Evolutionary conservation across 2,113 vertebrate species (phyloP).

Genomic region (Paralichthys olivaceus): DNA sequence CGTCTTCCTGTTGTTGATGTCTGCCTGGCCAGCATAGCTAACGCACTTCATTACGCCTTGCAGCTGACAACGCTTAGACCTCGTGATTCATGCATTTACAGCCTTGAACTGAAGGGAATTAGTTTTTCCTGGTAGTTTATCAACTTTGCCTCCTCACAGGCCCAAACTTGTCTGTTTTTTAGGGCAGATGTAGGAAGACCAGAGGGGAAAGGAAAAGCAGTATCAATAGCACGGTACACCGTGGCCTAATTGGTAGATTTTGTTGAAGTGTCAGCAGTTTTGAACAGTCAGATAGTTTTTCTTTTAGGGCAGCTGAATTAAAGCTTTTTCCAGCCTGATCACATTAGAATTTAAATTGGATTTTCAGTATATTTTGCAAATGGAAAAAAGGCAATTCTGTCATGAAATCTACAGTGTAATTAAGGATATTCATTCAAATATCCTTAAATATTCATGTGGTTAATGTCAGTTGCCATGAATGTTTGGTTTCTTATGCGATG

Average conservation of each 20-base stretch:
- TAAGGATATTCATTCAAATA: background rate
- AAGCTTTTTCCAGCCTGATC: background rate
- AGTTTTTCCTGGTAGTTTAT: slow-evolving; percentile 51
- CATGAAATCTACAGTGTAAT: background rate
- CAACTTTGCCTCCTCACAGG: slow-evolving; percentile 32
- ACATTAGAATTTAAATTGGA: background rate
- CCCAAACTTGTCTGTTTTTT: slow-evolving; percentile 39
- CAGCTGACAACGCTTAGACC: slow-evolving; percentile 56
- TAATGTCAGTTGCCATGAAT: background rate
- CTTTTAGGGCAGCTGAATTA: background rate
- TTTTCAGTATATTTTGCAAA: background rate
- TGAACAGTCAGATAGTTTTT: background rate
- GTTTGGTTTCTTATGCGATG: background rate
- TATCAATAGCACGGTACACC: slow-evolving; percentile 43
- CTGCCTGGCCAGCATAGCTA: slow-evolving; percentile 57
- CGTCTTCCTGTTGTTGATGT: slow-evolving; percentile 61
- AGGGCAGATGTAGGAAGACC: slow-evolving; percentile 15
- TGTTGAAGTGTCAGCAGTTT: slow-evolving; percentile 60
- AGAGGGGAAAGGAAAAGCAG: slow-evolving; percentile 9
- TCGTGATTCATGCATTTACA: slow-evolving; percentile 67
- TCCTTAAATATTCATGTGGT: background rate
- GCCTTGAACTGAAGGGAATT: slow-evolving; percentile 29
- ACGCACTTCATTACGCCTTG: slow-evolving; percentile 64
- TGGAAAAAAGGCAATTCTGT: background rate
- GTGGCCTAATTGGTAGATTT: slow-evolving; percentile 48